Evolutionary conservation across 2,113 vertebrate species (phyloP).

Genomic region (Malurus alboscapulatus): DNA sequence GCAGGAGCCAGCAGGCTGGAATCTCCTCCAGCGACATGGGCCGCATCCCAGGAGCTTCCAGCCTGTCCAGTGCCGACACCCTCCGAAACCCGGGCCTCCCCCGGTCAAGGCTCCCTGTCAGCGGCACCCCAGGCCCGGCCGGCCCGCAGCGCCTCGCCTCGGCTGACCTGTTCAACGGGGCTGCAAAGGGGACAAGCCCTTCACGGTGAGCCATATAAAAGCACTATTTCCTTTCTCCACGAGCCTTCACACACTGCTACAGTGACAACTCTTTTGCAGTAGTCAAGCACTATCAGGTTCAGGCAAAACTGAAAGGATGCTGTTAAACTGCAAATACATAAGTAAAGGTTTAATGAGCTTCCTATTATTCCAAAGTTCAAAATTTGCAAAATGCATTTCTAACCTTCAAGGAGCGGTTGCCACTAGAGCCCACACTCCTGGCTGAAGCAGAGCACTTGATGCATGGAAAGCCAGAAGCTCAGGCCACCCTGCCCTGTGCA

Average conservation of each 20-base stretch:
- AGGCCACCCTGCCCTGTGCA: neutral
- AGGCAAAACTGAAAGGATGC: neutral
- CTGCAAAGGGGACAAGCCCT: neutral
- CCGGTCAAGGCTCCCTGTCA: accelerated
- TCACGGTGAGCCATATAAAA: accelerated
- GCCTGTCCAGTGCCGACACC: neutral
- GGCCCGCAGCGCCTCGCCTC: neutral
- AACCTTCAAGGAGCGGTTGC: neutral
- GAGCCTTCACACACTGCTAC: accelerated
- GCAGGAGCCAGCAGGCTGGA: neutral
- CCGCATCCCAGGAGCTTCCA: neutral
- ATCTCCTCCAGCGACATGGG: neutral
- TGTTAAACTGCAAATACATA: accelerated
- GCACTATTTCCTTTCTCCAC: accelerated
- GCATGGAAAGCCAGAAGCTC: neutral
- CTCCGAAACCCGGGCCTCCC: neutral
- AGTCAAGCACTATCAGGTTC: neutral
- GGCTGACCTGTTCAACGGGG: neutral
- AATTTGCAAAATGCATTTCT: neutral
- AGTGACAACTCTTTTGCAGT: neutral
- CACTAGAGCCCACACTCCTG: accelerated
- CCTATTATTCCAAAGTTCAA: neutral
- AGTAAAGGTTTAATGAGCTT: neutral
- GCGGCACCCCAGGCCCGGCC: neutral
- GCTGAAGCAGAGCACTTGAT: neutral